phyloP scores from a whole-genome alignment of 2,888 invertebrate species.

The Phoenoteleia sp. region DNA sequence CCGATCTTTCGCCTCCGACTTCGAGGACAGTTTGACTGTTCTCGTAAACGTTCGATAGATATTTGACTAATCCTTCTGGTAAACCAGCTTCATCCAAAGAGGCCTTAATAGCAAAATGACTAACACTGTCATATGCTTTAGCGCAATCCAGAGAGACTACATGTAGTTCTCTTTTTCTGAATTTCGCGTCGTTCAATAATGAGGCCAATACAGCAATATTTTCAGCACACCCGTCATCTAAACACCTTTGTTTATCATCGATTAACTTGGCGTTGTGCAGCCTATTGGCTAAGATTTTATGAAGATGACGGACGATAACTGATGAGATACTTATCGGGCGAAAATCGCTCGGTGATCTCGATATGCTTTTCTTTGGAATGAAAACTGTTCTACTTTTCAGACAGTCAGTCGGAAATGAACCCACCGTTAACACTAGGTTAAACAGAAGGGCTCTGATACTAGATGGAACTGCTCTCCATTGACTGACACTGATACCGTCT shows the following conservation, averaged over 20 bases:
- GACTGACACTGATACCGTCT: slow-evolving; percentile 70
- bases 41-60: slow-evolving; percentile 81
- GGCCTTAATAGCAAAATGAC: slow-evolving; percentile 77
- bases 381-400: slow-evolving; percentile 49
- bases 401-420: slow-evolving; percentile 77
- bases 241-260: slow-evolving; percentile 68
- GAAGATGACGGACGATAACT: slow-evolving; percentile 52
- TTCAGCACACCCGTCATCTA: slow-evolving; percentile 74
- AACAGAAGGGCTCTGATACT: neutral
- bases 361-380: slow-evolving; percentile 23
- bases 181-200: slow-evolving; percentile 72
- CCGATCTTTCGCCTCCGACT: neutral
- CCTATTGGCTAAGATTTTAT: slow-evolving; percentile 67
- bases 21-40: slow-evolving; percentile 77
- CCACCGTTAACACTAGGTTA: slow-evolving; percentile 12
- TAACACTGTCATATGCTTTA: slow-evolving; percentile 85
- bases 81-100: slow-evolving; percentile 81
- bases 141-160: slow-evolving; percentile 84
- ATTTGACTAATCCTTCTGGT: slow-evolving; percentile 78
- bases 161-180: slow-evolving; percentile 79
- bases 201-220: slow-evolving; percentile 65
- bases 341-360: neutral
- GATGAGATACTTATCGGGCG: slow-evolving; percentile 43
- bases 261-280: slow-evolving; percentile 13
- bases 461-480: slow-evolving; percentile 70